Conservation (phyloP, 2,888 invertebrate species). For the Aporophyla nigra region DNA sequence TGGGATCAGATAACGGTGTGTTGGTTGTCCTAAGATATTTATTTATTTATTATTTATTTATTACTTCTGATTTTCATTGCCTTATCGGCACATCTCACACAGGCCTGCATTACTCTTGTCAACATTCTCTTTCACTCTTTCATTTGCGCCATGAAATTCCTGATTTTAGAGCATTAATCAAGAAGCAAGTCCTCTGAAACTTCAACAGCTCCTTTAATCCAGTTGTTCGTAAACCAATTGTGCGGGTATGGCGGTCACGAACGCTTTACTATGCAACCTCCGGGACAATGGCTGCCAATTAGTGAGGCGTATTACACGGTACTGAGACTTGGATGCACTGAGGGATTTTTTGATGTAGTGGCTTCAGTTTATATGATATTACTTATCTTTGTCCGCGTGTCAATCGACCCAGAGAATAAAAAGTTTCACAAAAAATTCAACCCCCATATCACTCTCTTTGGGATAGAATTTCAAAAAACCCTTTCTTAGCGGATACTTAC, state of each 20-base stretch:
- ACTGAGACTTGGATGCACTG: slow-evolving; percentile 39
- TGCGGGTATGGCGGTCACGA: slow-evolving; percentile 66
- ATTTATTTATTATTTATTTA: too few species aligned
- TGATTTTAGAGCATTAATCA: slow-evolving; percentile 23
- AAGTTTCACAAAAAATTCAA: too few species aligned
- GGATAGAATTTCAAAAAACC: too few species aligned
- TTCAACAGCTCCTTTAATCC: slow-evolving; percentile 46
- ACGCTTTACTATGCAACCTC: slow-evolving; percentile 66
- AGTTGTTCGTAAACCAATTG: slow-evolving; percentile 51
- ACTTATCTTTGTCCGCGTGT: too few species aligned
- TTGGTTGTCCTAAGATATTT: too few species aligned
- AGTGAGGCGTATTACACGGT: slow-evolving; percentile 52
- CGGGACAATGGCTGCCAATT: slow-evolving; percentile 67
- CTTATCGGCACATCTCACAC: too few species aligned
- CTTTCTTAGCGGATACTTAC: too few species aligned
- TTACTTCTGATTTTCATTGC: too few species aligned
- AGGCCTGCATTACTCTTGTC: not conserved
- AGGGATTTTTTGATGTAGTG: slow-evolving; percentile 38
- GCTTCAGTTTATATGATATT: not conserved
- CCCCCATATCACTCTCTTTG: too few species aligned
- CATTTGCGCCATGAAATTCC: not conserved
- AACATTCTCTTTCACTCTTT: not conserved
- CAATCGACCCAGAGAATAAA: too few species aligned
- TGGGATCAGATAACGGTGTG: too few species aligned
- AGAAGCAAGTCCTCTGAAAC: slow-evolving; percentile 32